A percentile compares a stretch with the other conserved stretches of the same genome.
phyloP scores from a whole-genome alignment of 2,797 vertebrate genomes.

The Xiphorhynchus erythropygius region DNA sequence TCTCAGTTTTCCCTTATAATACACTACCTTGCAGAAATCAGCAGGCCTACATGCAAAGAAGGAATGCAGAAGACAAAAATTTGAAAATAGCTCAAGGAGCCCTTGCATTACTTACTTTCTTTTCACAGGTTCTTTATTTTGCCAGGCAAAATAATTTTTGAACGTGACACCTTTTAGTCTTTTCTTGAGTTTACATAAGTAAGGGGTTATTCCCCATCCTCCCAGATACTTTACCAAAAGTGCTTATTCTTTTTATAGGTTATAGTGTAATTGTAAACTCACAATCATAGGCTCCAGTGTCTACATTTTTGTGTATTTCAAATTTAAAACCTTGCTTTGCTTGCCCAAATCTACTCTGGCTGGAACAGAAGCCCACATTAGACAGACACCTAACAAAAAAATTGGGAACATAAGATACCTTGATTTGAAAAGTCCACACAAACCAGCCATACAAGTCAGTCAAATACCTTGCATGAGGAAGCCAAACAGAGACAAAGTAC shows the following conservation, averaged over 20 bases:
- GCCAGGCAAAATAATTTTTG: neutral
- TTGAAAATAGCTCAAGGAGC: neutral
- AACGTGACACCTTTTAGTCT: neutral
- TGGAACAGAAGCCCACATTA: neutral
- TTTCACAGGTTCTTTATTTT: neutral
- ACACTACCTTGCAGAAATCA: neutral
- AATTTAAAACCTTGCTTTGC: neutral
- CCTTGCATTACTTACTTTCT: neutral
- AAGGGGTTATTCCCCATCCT: neutral
- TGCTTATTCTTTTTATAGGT: neutral
- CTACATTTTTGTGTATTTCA: neutral
- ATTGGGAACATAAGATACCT: neutral
- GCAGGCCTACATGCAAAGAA: neutral
- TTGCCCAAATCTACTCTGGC: neutral
- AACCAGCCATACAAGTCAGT: neutral
- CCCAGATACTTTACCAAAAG: neutral
- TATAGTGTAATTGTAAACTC: neutral
- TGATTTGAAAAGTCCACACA: neutral
- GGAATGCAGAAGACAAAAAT: constrained; percentile 4
- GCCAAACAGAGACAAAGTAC: neutral
- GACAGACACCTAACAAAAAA: neutral
- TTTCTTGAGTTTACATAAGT: neutral
- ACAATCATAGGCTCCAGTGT: neutral
- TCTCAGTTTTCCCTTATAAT: neutral
- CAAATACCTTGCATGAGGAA: neutral